Conservation (phyloP, 2,888 invertebrate species). For the Melipona beecheii region DNA sequence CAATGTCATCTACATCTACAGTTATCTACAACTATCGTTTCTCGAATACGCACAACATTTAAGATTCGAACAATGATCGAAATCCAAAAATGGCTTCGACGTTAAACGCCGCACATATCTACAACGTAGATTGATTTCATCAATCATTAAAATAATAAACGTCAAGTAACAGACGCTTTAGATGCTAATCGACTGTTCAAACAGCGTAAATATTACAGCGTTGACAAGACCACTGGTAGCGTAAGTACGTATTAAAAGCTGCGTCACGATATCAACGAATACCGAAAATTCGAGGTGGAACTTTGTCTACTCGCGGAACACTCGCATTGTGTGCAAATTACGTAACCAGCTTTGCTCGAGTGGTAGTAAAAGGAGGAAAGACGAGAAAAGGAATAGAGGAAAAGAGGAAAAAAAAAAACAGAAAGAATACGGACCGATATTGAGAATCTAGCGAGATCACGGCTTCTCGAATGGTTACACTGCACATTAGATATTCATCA, state of each 20-base stretch:
- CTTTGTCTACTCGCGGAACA: neutral
- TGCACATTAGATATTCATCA: neutral
- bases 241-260: neutral
- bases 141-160: constrained; percentile 8
- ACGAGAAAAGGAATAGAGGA: too few relatives aligned
- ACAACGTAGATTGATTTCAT: neutral
- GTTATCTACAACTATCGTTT: neutral
- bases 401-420: too few relatives aligned
- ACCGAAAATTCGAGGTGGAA: constrained; percentile 9
- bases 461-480: neutral
- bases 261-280: neutral
- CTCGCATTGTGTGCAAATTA: neutral
- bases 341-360: neutral
- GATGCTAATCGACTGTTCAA: neutral
- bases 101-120: neutral
- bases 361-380: too few relatives aligned
- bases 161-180: neutral
- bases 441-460: neutral
- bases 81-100: neutral
- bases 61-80: neutral
- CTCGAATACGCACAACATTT: neutral
- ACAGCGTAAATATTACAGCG: constrained; percentile 39
- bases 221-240: neutral
- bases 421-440: too few relatives aligned
- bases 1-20: too few relatives aligned